Base-by-base conservation (phyloP, 2,113 vertebrate genomes). In the Ardeotis arabs region DNA sequence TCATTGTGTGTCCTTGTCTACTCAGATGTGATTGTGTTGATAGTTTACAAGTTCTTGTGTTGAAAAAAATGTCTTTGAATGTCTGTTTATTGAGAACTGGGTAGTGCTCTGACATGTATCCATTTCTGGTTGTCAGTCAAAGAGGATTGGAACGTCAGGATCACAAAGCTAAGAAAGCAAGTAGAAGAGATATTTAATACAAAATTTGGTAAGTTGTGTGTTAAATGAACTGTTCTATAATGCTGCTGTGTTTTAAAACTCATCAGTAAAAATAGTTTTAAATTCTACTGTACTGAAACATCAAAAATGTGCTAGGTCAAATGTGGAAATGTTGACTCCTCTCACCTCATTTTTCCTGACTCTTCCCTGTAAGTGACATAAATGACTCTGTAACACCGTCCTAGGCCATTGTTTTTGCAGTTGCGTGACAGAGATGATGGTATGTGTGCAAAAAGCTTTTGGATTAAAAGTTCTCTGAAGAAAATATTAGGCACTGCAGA, bases 71-170 rank as follows among this genome's bases (percentile, higher is more conserved):
- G 14, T 15, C 11, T 84, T 73, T 9, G 11, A 31, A 28, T 33
- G n/a, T 58, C 14, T 85, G 22, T 67, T 41, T 56, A 4, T 35
- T 49, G 58, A 47, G 53, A 79, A 44, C 35, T 59, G 50, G 12
- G 21, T 68, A 29, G 28, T 74, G 17, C 8, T 77, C 56, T 89
- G 53, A 92, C 31, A 25, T 37, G 16, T 8, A 8, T 31, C 53
- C 53, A 0, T 70, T 88, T 96, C 85, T 96, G 78, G 29, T 92
- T 95, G 96, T 68, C 83, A 98, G 98, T 60, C 7, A 98, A 98
- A 96, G 98, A 98, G 96, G 98, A 98, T 68, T 98, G 98, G 98
- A 98, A 98, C 37, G 52, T 97, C 84, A 97, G 98, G 89, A 98
- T 98, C 86, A 98, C 98, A 79, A 98, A 98, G 87, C 97, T 98